Base-by-base conservation (phyloP, 2,888 invertebrate species). In the Tyria jacobaeae region DNA sequence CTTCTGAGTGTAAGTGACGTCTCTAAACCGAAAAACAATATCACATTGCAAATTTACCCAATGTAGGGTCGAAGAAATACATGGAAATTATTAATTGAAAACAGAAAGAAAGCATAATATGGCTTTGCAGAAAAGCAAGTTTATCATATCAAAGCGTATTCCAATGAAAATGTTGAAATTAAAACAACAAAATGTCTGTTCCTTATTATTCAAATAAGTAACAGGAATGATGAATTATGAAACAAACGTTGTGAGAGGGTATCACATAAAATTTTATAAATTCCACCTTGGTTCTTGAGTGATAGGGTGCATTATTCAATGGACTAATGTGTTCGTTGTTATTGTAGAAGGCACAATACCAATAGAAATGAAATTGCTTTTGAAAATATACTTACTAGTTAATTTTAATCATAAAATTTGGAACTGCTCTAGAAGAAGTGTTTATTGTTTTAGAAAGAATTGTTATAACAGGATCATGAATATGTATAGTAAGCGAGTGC, bases 201-300 rank as follows among this genome's bases (percentile, higher is more conserved):
- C 50, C 60, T 63, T 57, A 58, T 62, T 63, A 60, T 66, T 62
- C 55, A 64, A 68, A 66, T 71, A 53, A 44, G 54, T 61, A 64
- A 60, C 56, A 56, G 47, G 63, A 71, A 65, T 70, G 57, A 66
- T 55, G 57, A 70, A 66, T 71, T 71, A 54, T 50, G 24, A 59
- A 60, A 66, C 57, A 59, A 68, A 71, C 52, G 51, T 47, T 51
- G n/a, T 47, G 25, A 56, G 35, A 49, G 25, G 35, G 17, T 35
- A 10, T 25, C 7, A 27, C 14, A n/a, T 35, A 0, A 35, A 24
- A 24, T 21, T 31, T 5, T 7, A n/a, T 2, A 27, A 48, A 60
- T 37, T 7, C 47, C 49, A 24, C 55, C 37, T 39, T 60, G n/a
- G 0, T 1, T 0, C 0, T 6, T 0, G n/a, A 0, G 0, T 0